Base-by-base conservation (phyloP, 2,888 invertebrate genomes). In the Metalampra italica region DNA sequence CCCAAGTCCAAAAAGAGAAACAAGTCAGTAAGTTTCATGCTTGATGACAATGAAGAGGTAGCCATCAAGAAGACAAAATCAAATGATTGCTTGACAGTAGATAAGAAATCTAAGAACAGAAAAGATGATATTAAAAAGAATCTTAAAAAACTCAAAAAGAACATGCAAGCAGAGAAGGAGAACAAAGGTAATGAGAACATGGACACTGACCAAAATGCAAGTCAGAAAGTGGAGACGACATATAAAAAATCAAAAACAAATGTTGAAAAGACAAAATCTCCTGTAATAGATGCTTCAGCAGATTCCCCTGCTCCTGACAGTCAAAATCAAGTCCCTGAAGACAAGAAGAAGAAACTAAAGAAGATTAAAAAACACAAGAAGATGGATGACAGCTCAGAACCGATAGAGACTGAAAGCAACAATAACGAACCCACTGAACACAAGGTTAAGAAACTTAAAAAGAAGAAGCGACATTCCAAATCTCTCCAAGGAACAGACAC, bases 21-120 rank as follows among this genome's bases (percentile, higher is more conserved):
- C 49, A 87, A 87, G 54, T 86, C 87, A 0, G 85, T 86, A 11
- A 87, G 87, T 54, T 84, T 86, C 49, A 73, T 82, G 74, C 62
- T 84, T 0, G 82, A 84, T 11, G 86, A 86, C 1, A 64, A 64
- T 51, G 81, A 82, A 45, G 77, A 75, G 53, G 59, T 78, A 1
- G 62, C 62, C 1, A 54, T 71, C 5, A 87, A 87, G 54, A 84
- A 78, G 54, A 75, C 72, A 0, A 86, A 84, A 54, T 79, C 83
- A 13, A 65, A 81, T 51, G 68, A 74, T 29, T 60, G 68, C 1
- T 46, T 65, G 8, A 55, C 55, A 39, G 41, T 43, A 39, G 44
- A 45, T 7, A 57, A 56, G 29, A 55, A 56, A 51, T 13, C 50
- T 44, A 58, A 56, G 37, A 62, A 58, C 36, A 32, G 45, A 3